These are phyloP conservation scores for Macaria notata DNA, from an alignment of 2,888 invertebrate species.

Conservation along the genomic window DNA sequence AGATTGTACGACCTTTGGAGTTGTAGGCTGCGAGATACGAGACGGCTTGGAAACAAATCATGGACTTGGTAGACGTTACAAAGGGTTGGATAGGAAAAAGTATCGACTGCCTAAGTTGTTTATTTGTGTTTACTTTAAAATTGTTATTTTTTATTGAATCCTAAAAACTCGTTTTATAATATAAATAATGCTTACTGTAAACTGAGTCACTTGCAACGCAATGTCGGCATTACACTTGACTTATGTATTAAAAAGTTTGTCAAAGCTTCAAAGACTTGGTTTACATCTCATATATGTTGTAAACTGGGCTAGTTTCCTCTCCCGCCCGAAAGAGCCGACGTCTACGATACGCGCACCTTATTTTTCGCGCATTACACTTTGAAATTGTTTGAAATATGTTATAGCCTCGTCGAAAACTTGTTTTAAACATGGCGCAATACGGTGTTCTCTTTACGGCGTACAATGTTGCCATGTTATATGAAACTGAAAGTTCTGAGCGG, in stretches of 20 bases:
- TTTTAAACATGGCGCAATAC: conserved; percentile 38
- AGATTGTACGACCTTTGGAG: conserved; percentile 22
- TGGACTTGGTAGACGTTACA: too few species aligned
- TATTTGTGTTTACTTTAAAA: too few species aligned
- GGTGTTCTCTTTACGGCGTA: conserved; percentile 19
- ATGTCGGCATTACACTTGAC: too few species aligned
- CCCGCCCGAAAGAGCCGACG: neutral
- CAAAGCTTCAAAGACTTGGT: too few species aligned
- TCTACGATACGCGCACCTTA: conserved; percentile 66
- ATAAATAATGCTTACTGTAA: too few species aligned
- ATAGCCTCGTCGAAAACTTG: conserved; percentile 59
- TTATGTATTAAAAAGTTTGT: too few species aligned
- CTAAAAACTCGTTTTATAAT: too few species aligned
- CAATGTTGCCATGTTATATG: conserved; percentile 16
- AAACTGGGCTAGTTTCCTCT: neutral
- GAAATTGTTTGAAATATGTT: conserved; percentile 77
- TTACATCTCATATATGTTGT: too few species aligned
- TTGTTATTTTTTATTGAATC: too few species aligned
- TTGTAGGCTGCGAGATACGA: conserved; percentile 8
- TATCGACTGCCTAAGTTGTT: too few species aligned
- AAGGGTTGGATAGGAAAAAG: too few species aligned
- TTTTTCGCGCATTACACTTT: conserved; percentile 79
- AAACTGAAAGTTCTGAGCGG: conserved; percentile 16
- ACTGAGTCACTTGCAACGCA: too few species aligned
- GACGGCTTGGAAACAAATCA: neutral